Evolutionary conservation across 92 coral and sea anemone genomes (phyloP), one percentile per base, ranked within the genome.

Genomic region (Heliopora coerulea): DNA sequence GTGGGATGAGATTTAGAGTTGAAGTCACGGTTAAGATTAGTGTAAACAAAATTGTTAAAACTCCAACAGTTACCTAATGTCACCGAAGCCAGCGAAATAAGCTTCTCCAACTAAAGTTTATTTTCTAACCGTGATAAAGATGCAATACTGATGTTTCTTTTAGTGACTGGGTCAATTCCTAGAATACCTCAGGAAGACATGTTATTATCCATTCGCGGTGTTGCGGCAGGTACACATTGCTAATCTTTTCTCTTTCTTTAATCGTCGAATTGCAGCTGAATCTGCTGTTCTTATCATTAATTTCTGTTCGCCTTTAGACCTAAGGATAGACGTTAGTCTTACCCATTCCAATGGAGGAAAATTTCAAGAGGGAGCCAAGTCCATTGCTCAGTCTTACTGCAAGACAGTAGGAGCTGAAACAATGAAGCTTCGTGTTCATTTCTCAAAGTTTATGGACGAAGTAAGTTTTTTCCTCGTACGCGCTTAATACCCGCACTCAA

Each of bases 261-360:
- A 42, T 48, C 14, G 44, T 27, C 25, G 1, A 20, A 24, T 57
- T n/a, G n/a, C n/a, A n/a, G n/a, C n/a, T n/a, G n/a, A n/a, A n/a
- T n/a, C n/a, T n/a, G n/a, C n/a, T n/a, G n/a, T n/a, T n/a, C n/a
- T 12, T 13, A 8, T 35, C 44, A 56, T 12, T 15, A 3, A 32
- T 28, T 40, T 15, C 37, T 50, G 60, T 37, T 37, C 12, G 42
- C 6, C 5, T 32, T n/a, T 50, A 84, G 88, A 84, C 37, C 57
- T 84, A 9, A 21, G 73, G 52, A 25, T 79, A 8, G 65, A 78
- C 29, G 49, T 74, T 2, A 59, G 68, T 18, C 49, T 84, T 28
- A 72, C 26, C 20, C 26, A 64, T 25, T 69, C 54, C 0, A 35
- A 28, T 25, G 84, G 39, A 46, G 69, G 59, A 26, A 58, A 54